Conservation (phyloP, 1,140 invertebrate genomes). For the Drosophila triauraria region DNA sequence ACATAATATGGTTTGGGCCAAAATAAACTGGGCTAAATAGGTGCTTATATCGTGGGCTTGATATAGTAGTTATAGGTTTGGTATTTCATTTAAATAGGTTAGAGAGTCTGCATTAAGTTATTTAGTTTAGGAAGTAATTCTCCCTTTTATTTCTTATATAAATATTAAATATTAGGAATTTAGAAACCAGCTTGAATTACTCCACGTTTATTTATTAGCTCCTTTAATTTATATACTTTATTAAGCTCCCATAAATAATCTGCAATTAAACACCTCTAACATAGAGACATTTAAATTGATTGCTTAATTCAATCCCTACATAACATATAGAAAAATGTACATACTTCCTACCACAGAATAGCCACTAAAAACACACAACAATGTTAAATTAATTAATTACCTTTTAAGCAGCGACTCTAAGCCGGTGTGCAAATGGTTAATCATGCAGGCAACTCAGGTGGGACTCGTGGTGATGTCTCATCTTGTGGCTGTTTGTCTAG, state of each 20-base stretch:
- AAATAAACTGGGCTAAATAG: background rate
- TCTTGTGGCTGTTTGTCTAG: constrained; percentile 18
- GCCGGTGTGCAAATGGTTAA: constrained; percentile 58
- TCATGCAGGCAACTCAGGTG: constrained; percentile 59
- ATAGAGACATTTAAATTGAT: background rate
- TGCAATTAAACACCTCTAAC: background rate
- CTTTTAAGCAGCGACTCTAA: constrained; percentile 63
- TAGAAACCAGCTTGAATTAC: background rate
- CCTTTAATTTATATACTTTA: background rate
- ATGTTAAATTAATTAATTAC: constrained; percentile 64
- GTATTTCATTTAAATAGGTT: too few relatives aligned
- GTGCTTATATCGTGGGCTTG: background rate
- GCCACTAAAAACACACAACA: constrained; percentile 1
- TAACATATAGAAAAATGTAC: background rate
- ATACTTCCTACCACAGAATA: constrained; percentile 23
- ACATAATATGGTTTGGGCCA: constrained; percentile 1
- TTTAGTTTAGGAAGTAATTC: background rate
- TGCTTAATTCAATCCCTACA: constrained; percentile 3
- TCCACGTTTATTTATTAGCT: background rate
- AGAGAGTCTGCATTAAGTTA: background rate
- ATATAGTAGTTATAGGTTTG: background rate
- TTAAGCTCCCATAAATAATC: too few relatives aligned
- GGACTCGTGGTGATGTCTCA: constrained; percentile 13
- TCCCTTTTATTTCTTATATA: background rate
- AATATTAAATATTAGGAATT: background rate